Percentiles rank a stretch among this genome's conserved stretches.
These are phyloP conservation scores for Coelopa frigida DNA, from an alignment of 1,140 invertebrate genomes.

Conservation along the genomic window DNA sequence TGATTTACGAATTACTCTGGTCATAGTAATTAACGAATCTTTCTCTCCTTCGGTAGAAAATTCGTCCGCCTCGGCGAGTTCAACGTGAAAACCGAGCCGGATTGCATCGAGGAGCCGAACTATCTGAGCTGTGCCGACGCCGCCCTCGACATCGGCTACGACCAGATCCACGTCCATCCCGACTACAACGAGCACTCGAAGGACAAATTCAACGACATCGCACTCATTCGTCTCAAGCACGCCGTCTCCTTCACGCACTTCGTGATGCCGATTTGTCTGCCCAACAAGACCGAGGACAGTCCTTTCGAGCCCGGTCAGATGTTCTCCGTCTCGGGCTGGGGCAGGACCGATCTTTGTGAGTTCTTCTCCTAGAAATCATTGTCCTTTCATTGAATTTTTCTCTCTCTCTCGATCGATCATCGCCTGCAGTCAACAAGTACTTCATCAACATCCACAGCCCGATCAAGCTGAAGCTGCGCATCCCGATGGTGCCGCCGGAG, in stretches of 20 bases:
- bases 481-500: constrained; percentile 33
- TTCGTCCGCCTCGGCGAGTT: constrained; percentile 57
- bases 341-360: constrained; percentile 57
- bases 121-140: constrained; percentile 41
- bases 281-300: constrained; percentile 45
- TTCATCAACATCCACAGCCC: constrained; percentile 40
- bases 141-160: constrained; percentile 36
- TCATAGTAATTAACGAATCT: too few relatives aligned
- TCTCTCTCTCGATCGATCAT: neutral
- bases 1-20: neutral
- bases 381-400: neutral
- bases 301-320: constrained; percentile 46
- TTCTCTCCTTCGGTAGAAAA: constrained; percentile 28
- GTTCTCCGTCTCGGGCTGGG: constrained; percentile 75
- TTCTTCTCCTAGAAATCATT: neutral
- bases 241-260: constrained; percentile 62
- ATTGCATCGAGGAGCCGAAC: constrained; percentile 48
- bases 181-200: constrained; percentile 38
- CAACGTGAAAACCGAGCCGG: constrained; percentile 49
- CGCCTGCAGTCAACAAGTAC: constrained; percentile 37
- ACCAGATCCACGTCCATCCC: constrained; percentile 43
- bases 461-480: constrained; percentile 39
- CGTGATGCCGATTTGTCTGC: constrained; percentile 73
- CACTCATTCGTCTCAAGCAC: constrained; percentile 66
- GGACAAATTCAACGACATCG: constrained; percentile 60